Conservation (phyloP, 2,888 invertebrate genomes). For the Hydrotaea diabolus region DNA sequence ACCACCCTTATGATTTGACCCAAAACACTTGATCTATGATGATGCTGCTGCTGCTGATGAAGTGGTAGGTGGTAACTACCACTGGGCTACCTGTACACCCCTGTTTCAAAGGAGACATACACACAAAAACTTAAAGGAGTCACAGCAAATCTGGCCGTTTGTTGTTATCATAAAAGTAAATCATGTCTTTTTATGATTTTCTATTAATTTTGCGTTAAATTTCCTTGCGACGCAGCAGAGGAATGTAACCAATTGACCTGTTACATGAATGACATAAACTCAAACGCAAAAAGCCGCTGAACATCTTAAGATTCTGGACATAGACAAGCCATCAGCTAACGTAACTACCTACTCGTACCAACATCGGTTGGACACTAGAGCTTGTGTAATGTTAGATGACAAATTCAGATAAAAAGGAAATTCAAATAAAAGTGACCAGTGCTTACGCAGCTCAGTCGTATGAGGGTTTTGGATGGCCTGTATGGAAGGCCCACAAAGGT, state of each 20-base stretch:
- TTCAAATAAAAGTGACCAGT: too few species aligned
- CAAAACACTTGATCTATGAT: conserved; percentile 16
- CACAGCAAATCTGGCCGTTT: not conserved
- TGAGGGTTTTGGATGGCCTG: too few species aligned
- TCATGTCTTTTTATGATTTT: conserved; percentile 61
- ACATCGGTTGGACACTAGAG: not conserved
- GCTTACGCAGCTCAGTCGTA: too few species aligned
- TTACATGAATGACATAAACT: conserved; percentile 32
- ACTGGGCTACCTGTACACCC: conserved; percentile 19
- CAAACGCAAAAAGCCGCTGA: not conserved
- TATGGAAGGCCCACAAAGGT: too few species aligned
- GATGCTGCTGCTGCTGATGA: not conserved
- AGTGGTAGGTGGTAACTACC: conserved; percentile 10
- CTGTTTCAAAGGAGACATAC: not conserved
- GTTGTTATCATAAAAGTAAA: conserved; percentile 28
- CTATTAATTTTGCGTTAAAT: conserved; percentile 64
- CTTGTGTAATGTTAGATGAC: conserved; percentile 34
- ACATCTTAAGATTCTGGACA: not conserved
- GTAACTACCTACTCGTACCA: not conserved
- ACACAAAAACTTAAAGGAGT: not conserved
- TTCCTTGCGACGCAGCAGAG: conserved; percentile 50
- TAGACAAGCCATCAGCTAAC: not conserved
- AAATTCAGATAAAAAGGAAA: conserved; percentile 33
- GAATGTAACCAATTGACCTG: conserved; percentile 5
- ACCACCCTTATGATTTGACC: conserved; percentile 23